Conservation (phyloP, 2,113 vertebrate genomes). For the Prunella fulvescens region DNA sequence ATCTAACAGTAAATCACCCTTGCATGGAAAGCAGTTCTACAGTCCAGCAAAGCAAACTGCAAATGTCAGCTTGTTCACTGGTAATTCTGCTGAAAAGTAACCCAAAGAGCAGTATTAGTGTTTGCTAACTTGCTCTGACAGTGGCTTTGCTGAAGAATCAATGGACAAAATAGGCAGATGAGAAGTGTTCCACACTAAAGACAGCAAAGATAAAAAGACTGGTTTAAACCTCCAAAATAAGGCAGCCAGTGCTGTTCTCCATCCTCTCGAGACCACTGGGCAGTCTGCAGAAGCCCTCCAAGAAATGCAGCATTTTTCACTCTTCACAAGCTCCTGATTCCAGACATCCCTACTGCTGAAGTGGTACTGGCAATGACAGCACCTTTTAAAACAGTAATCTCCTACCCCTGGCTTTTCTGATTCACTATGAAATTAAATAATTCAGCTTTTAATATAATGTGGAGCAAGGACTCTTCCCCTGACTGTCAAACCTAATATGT, state of each 20-base stretch:
- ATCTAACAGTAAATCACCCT: not conserved
- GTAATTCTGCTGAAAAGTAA: constrained; percentile 19
- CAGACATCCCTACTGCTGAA: not conserved
- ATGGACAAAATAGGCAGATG: not conserved
- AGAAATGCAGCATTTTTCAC: not conserved
- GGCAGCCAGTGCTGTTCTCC: not conserved
- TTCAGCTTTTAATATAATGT: not conserved
- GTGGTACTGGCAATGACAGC: not conserved
- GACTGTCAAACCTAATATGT: not conserved
- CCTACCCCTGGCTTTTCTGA: not conserved
- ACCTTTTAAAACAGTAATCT: not conserved
- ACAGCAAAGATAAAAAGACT: not conserved
- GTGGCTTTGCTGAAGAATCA: constrained; percentile 6
- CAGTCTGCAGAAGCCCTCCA: not conserved
- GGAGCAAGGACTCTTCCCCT: not conserved
- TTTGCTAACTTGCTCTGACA: not conserved
- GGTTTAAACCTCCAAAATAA: not conserved
- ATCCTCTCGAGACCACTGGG: not conserved
- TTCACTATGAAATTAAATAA: not conserved
- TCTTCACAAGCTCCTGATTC: not conserved
- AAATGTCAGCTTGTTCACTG: constrained; percentile 7
- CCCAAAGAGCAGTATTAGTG: not conserved
- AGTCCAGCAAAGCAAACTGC: constrained; percentile 15
- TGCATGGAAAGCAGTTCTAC: not conserved
- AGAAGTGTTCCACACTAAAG: not conserved